Base-by-base conservation (phyloP, 2,888 invertebrate species). In the Lobophora halterata region DNA sequence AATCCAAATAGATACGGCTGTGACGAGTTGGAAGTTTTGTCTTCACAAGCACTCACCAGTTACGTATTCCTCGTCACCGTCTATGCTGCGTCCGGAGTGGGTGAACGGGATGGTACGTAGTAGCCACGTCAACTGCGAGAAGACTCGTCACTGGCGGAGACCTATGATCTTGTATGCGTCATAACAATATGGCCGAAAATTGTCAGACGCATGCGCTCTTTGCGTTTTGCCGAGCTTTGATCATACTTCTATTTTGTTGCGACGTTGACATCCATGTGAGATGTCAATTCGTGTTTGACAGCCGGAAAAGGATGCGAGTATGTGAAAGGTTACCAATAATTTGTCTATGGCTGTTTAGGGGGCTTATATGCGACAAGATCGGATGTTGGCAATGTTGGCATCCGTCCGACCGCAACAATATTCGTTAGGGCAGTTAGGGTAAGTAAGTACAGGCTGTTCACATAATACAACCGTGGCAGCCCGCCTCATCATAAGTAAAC, bases 1-100 rank as follows among this genome's bases (percentile, higher is more conserved):
- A 80, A 73, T 71, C 67, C 73, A 74, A 78, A 79, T 77, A 71
- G 70, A 73, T 68, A 71, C 71, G 79, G 76, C 77, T 80, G 77
- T 86, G 86, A 87, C 86, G 85, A 83, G 73, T 82, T 77, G 81
- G 77, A 82, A 86, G 82, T 82, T 79, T 77, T 71, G 85, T 82
- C 86, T 86, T 83, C 83, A 76, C 77, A 79, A 90, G 91, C 91
- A 93, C 93, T 93, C 93, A 93, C 93, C 93, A 92, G 94, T 95
- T 95, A 95, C 95, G 95, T 94, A 94, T 94, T 94, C 93, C 93
- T 95, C 95, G 95, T 95, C 95, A 95, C 94, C 92, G 93, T 92
- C 91, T 94, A 93, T 93, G 93, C 93, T 92, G 94, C 93, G 92
- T 93, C 93, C 93, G 93, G 94, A 95, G 93, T 95, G 95, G 95